These are phyloP conservation scores for Vultur gryphus DNA, from an alignment of 2,797 vertebrate species.

Conservation along the genomic window DNA sequence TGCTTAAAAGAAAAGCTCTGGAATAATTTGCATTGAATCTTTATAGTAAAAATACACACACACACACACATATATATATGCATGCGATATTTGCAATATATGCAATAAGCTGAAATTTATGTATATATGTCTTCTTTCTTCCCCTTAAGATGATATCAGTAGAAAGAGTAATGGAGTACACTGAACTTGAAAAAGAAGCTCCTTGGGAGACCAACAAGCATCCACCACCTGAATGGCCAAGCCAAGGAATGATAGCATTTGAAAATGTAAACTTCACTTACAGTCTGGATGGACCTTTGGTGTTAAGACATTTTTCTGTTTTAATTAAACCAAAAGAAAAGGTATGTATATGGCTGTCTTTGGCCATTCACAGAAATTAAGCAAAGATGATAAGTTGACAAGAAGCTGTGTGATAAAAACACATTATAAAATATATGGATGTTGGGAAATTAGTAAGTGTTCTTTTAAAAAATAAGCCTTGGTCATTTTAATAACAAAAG, in stretches of 20 bases:
- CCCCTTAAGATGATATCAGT: constrained; percentile 89
- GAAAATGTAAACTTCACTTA: constrained; percentile 91
- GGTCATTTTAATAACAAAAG: not conserved
- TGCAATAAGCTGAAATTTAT: not conserved
- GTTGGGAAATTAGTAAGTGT: not conserved
- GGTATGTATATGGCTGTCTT: constrained; percentile 68
- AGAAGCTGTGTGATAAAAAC: not conserved
- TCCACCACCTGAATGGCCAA: constrained; percentile 87
- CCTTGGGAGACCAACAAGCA: constrained; percentile 85
- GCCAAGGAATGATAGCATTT: constrained; percentile 84
- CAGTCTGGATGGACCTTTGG: constrained; percentile 81
- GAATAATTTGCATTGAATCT: not conserved
- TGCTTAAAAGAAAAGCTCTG: not conserved
- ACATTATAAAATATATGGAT: not conserved
- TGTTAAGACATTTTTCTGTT: constrained; percentile 87
- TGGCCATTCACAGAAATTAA: not conserved
- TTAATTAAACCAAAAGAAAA: constrained; percentile 88
- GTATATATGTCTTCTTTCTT: not conserved
- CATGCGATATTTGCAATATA: not conserved
- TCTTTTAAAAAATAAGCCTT: not conserved
- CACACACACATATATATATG: not conserved
- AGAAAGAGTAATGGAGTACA: constrained; percentile 92
- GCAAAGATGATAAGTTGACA: not conserved
- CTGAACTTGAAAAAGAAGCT: constrained; percentile 90
- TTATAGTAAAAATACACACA: not conserved